Conservation (phyloP, 2,797 vertebrate genomes). For the Champsocephalus esox region DNA sequence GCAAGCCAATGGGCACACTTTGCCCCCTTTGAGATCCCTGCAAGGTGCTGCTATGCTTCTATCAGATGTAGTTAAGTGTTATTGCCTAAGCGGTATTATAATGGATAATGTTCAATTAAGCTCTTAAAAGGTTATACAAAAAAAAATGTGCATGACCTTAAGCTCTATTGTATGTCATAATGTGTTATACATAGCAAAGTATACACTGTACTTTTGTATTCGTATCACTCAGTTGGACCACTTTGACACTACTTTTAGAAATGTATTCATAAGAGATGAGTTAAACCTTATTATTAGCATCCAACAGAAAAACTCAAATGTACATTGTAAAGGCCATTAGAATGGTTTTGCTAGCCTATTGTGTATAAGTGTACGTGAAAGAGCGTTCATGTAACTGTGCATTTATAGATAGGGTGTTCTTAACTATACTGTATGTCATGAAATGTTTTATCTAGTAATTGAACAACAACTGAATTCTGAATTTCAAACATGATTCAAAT, state of each 20-base stretch:
- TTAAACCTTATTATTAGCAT: not conserved
- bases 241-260: not conserved
- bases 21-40: constrained; percentile 46
- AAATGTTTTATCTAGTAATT: not conserved
- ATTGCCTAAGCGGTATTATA: constrained; percentile 16
- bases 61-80: constrained; percentile 17
- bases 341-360: not conserved
- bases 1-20: constrained; percentile 58
- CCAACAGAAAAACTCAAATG: not conserved
- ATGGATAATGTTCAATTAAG: constrained; percentile 7
- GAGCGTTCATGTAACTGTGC: not conserved
- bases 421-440: not conserved
- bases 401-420: not conserved
- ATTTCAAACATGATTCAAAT: not conserved
- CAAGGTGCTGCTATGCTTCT: constrained; percentile 35
- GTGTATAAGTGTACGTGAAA: not conserved
- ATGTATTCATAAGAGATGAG: not conserved
- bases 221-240: not conserved
- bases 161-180: no score
- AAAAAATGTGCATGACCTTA: constrained; percentile 6
- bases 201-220: no score
- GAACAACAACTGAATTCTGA: not conserved
- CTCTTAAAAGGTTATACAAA: not conserved
- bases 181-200: not conserved
- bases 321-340: not conserved